phyloP scores from a whole-genome alignment of 2,113 vertebrate genomes.

The Sylvia atricapilla region DNA sequence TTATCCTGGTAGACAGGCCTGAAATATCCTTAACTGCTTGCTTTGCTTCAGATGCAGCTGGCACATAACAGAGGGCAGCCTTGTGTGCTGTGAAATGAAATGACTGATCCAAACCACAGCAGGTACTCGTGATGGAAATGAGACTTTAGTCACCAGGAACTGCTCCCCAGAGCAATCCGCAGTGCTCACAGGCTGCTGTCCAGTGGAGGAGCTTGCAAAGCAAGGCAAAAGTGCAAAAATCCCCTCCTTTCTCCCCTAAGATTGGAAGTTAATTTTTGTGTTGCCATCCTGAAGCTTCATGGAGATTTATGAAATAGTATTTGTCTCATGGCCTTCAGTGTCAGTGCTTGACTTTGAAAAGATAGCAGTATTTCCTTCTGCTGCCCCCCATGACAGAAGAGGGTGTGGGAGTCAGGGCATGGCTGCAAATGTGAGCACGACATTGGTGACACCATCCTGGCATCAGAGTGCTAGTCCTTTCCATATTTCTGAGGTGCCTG shows the following conservation, averaged over 20 bases:
- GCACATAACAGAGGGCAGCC: neutral
- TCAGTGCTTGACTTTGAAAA: neutral
- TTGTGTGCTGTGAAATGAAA: neutral
- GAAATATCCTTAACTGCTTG: neutral
- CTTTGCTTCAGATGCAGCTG: neutral
- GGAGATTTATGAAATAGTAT: neutral
- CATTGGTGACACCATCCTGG: neutral
- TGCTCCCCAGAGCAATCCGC: neutral
- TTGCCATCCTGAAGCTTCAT: neutral
- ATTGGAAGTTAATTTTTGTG: neutral
- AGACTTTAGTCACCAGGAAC: accelerated
- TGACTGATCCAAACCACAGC: neutral
- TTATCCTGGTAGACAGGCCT: neutral
- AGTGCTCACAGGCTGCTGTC: neutral
- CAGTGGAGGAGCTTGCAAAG: neutral
- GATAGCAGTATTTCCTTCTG: neutral
- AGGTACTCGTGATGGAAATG: neutral
- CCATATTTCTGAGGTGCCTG: neutral
- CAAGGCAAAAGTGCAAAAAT: neutral
- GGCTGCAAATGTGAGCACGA: neutral
- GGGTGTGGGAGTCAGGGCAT: neutral
- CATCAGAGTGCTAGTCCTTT: neutral
- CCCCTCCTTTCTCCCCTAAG: neutral
- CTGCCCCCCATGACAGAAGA: neutral
- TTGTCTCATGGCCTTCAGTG: neutral